These are phyloP conservation scores for Parnassius glacialis DNA, from an alignment of 2,888 invertebrate species.

Conservation along the genomic window DNA sequence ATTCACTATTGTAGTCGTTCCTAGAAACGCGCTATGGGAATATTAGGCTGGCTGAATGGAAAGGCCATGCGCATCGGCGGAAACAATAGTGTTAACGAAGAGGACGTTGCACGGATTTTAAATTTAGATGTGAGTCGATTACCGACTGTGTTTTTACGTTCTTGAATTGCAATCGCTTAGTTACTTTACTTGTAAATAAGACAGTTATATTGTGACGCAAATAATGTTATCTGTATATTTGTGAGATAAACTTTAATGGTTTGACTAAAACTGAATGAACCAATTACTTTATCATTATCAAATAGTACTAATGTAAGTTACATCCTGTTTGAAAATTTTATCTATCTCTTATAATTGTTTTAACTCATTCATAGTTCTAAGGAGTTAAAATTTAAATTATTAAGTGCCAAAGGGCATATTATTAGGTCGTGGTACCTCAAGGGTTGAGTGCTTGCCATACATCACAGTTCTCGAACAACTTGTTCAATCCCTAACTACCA, in stretches of 20 bases:
- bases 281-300: background rate
- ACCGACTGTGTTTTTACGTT: conserved; percentile 35
- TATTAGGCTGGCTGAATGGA: conserved; percentile 23
- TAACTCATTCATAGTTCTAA: too few species aligned
- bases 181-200: background rate
- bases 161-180: conserved; percentile 8
- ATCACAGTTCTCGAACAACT: too few species aligned
- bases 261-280: background rate
- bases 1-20: conserved; percentile 55
- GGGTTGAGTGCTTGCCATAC: too few species aligned
- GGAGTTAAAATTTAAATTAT: too few species aligned
- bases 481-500: too few species aligned
- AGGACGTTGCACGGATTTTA: conserved; percentile 41
- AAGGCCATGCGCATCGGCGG: conserved; percentile 40
- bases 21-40: conserved; percentile 44
- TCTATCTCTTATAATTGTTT: too few species aligned
- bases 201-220: too few species aligned
- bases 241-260: background rate
- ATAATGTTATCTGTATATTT: too few species aligned
- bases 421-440: too few species aligned
- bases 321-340: background rate
- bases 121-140: conserved; percentile 57
- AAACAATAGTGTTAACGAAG: conserved; percentile 61
- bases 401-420: too few species aligned
- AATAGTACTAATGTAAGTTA: background rate